Percentiles rank a stretch among this genome's conserved stretches.
These are phyloP conservation scores for Galerucella calmariensis DNA, from an alignment of 2,888 invertebrate species.

Conservation along the genomic window DNA sequence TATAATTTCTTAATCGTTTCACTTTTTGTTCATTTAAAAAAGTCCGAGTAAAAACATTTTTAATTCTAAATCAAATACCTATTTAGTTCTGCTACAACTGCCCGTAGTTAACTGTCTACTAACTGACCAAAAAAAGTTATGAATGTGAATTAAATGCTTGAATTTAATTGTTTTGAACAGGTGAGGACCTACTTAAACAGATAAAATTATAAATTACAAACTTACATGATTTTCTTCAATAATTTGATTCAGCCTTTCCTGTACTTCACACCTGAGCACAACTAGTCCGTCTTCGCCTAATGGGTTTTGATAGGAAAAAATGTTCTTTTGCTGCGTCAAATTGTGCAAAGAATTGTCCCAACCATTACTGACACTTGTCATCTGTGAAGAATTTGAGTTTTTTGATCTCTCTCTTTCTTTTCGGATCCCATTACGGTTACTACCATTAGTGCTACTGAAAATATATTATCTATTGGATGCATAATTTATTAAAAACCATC, in stretches of 20 bases:
- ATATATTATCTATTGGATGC: neutral
- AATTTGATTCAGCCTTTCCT: constrained; percentile 83
- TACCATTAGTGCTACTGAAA: constrained; percentile 20
- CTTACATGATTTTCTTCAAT: constrained; percentile 81
- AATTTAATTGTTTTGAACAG: too few species aligned
- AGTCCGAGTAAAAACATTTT: too few species aligned
- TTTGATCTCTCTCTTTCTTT: constrained; percentile 51
- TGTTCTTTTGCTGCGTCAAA: constrained; percentile 51
- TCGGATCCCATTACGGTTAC: constrained; percentile 30
- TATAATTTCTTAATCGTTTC: too few species aligned
- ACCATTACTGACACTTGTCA: constrained; percentile 65
- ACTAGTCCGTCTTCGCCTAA: constrained; percentile 81
- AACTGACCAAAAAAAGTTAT: too few species aligned
- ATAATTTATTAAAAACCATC: neutral
- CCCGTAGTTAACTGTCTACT: too few species aligned
- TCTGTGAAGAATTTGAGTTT: constrained; percentile 65
- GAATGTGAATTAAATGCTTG: too few species aligned
- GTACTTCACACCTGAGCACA: constrained; percentile 77
- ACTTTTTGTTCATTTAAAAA: too few species aligned
- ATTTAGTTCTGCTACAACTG: too few species aligned
- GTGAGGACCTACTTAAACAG: too few species aligned
- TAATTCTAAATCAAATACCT: too few species aligned
- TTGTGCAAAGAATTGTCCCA: constrained; percentile 56
- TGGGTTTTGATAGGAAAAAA: constrained; percentile 51
- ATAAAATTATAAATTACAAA: constrained; percentile 8